Conservation (phyloP, 2,888 invertebrate genomes). For the Heliconius ismenius region DNA sequence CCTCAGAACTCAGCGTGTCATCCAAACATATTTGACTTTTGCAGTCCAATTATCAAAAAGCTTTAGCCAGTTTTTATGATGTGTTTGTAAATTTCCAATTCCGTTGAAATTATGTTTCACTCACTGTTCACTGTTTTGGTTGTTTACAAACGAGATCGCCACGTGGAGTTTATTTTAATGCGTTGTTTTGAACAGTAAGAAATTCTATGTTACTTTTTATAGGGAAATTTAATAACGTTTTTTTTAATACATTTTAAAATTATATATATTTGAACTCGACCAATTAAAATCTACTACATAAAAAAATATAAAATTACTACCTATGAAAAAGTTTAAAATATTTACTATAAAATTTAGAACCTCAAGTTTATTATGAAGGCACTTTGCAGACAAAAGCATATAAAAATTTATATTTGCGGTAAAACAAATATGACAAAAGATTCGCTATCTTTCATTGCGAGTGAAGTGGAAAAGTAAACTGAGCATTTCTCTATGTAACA, state of each 20-base stretch:
- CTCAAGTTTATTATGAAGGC: slow-evolving; percentile 7
- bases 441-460: slow-evolving; percentile 9
- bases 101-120: slow-evolving; percentile 19
- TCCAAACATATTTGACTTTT: neutral
- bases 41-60: neutral
- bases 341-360: neutral
- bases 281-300: neutral
- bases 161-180: slow-evolving; percentile 29
- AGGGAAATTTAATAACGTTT: too few relatives aligned
- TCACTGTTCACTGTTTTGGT: slow-evolving; percentile 8
- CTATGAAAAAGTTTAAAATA: neutral
- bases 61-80: neutral
- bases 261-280: too few relatives aligned
- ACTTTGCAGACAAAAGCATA: slow-evolving; percentile 17
- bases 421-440: slow-evolving; percentile 32
- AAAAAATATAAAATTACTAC: neutral
- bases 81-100: slow-evolving; percentile 13
- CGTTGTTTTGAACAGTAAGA: slow-evolving; percentile 15
- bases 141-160: slow-evolving; percentile 39
- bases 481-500: slow-evolving; percentile 18
- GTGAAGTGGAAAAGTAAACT: slow-evolving; percentile 25
- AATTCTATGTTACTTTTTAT: neutral
- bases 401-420: slow-evolving; percentile 24
- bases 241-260: too few relatives aligned
- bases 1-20: too few relatives aligned